Evolutionary conservation across 2,888 invertebrate genomes (phyloP), one percentile per base, ranked within the genome.

Genomic region (Orthosia incerta): DNA sequence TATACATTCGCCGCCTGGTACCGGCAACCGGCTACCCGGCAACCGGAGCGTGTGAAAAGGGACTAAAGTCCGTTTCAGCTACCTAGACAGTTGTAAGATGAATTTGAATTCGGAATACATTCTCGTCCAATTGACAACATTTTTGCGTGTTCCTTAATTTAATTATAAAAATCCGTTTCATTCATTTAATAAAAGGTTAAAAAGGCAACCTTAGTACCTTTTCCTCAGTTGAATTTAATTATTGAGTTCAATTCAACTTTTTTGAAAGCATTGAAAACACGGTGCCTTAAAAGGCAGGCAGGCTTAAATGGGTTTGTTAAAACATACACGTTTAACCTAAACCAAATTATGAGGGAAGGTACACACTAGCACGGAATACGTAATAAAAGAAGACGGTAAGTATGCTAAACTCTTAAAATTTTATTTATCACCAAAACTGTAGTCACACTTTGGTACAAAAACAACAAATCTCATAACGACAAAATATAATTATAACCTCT

Each of bases 391-490:
- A 65, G 65, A 71, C 71, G 50, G 45, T n/a, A 51, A 1, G 20
- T 78, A 83, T 89, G 76, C 90, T 93, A 92, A 91, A 89, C 87
- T 90, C 88, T 89, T 90, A 88, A 85, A 87, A 90, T 82, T 90
- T 92, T 90, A 91, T 88, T 89, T 87, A 88, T 90, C 89, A 91
- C 90, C 91, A 92, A 92, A 92, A 89, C 85, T 91, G 90, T 92
- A 93, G 89, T 89, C 88, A 91, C 93, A 90, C 91, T 93, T 92
- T 93, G 91, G 93, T 93, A 93, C 88, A 91, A 93, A 94, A 93
- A 90, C 88, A 93, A 93, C 89, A 89, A 90, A 91, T 89, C 76
- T 82, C 84, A 79, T 91, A 92, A 90, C 90, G 80, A 87, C 86
- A 89, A 92, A 91, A 89, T 89, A 90, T 89, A 87, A 83, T 88